Evolutionary conservation across 2,113 vertebrate species (phyloP), one percentile per base, ranked within the genome.

Genomic region (Brienomyrus brachyistius): DNA sequence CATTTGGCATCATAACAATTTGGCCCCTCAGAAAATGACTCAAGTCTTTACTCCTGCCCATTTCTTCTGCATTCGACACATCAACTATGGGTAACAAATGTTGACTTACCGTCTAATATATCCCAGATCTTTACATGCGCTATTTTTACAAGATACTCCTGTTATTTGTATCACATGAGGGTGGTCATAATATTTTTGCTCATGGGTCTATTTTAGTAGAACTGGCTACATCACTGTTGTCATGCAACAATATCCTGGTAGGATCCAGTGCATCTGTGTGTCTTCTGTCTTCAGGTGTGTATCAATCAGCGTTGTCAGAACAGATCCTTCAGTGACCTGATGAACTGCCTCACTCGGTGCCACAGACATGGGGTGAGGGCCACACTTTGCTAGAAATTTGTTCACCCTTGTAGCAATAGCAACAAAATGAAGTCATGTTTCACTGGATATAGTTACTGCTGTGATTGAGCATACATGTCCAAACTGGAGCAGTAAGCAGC

Each of bases 291-390:
- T 1, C 92, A 99, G 98, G 97, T 99, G 86, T 99, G 98, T 94
- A 95, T 95, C 92, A 96, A 98, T 86, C 95, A 96, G 0, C 95
- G 93, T 21, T 99, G 98, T 92, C 96, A 96, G 91, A 97, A 98
- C 43, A 95, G 94, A 1, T 98, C 97, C 43, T 97, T 97, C 85
- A 94, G 91, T 0, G 96, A 98, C 93, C 93, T 98, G 94, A 95
- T 98, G 62, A 91, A 89, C 54, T 99, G 98, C 3, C 94, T 97
- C 51, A 89, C 93, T 31, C 91, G 91, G 85, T 99, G 98, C 93
- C 95, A 95, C 62, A 83, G 91, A 80, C 94, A 95, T n/a, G 95
- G 96, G 94, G 95, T 96, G 92, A 51, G 90, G 19, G 1, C 13
- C 47, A 7, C 45, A 23, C 23, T 40, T 66, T 17, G 87, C 23